Base-by-base conservation (phyloP, 2,888 invertebrate species). In the Dyspetes luteomarginatus region DNA sequence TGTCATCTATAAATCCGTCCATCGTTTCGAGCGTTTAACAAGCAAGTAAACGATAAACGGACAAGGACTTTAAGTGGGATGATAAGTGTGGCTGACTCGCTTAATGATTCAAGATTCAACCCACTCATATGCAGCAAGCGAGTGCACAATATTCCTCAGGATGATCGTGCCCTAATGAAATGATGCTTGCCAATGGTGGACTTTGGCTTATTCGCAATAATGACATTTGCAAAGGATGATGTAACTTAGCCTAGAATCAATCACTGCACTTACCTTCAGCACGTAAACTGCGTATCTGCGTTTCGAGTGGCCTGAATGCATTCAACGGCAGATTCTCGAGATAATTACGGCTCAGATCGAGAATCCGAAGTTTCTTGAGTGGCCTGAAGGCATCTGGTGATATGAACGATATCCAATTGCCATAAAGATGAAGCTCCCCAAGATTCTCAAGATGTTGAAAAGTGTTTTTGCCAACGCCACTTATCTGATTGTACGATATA, bases 341-440 rank as follows among this genome's bases (percentile, higher is more conserved):
- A 91, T 96, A 96, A 92, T 98, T 98, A 87, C 95, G 94, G 84
- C 96, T 96, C 81, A 98, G 93, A 91, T 97, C 97, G 68, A 98
- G 94, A 43, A 95, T 93, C 67, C 95, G 93, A 56, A 97, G 93
- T 90, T 97, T 96, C 87, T 96, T 95, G 83, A 97, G 92, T 26
- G 95, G 95, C 84, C 94, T 94, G 89, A 97, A 97, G 45, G 96
- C 95, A 84, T 97, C 97, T 17, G 95, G 93, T 1, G 97, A 96
- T 84, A 97, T 94, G 0, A 94, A 93, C 1, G 96, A 95, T 90
- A 98, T 95, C 94, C 96, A 96, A 92, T 98, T 98, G 12, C 96
- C 96, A 91, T 95, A 95, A 81, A 97, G 93, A 90, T 96, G 94
- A 45, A 98, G 93, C 88, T 97, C 97, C 24, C 94, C 94, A 17